Conservation (phyloP, 2,113 vertebrate genomes). For the Glaucidium brasilianum region DNA sequence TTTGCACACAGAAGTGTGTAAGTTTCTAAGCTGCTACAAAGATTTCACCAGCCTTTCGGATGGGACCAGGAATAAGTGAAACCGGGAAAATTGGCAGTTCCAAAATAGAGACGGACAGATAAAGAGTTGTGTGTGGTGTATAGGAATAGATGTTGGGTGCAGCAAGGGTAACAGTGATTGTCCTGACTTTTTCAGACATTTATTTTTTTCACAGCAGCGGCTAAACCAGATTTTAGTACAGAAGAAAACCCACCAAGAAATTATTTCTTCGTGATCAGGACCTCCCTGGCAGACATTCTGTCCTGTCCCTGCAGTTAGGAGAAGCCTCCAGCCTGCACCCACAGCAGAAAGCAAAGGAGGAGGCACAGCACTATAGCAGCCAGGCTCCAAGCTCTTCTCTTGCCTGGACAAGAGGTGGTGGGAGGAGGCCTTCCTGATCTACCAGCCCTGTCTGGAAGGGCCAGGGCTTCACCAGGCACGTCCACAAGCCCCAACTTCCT, state of each 20-base stretch:
- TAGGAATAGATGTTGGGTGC: neutral
- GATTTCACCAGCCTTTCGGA: neutral
- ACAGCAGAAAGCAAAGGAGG: neutral
- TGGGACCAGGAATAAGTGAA: neutral
- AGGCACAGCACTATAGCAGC: neutral
- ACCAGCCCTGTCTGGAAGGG: neutral
- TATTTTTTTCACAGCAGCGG: neutral
- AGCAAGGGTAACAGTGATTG: neutral
- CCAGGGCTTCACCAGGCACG: neutral
- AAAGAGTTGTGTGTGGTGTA: neutral
- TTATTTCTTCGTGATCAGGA: neutral
- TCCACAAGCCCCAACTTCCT: neutral
- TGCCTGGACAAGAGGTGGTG: neutral
- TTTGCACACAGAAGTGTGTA: neutral
- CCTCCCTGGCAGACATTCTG: neutral
- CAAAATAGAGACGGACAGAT: neutral
- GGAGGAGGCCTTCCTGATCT: neutral
- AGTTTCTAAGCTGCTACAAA: neutral
- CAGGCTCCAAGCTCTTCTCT: neutral
- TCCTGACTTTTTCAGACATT: neutral
- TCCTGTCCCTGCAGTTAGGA: neutral
- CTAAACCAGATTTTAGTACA: neutral
- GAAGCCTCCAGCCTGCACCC: neutral
- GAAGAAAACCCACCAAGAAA: neutral
- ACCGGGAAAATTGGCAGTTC: neutral